These are phyloP conservation scores for Pica pica DNA, from an alignment of 2,113 vertebrate species.

Conservation along the genomic window DNA sequence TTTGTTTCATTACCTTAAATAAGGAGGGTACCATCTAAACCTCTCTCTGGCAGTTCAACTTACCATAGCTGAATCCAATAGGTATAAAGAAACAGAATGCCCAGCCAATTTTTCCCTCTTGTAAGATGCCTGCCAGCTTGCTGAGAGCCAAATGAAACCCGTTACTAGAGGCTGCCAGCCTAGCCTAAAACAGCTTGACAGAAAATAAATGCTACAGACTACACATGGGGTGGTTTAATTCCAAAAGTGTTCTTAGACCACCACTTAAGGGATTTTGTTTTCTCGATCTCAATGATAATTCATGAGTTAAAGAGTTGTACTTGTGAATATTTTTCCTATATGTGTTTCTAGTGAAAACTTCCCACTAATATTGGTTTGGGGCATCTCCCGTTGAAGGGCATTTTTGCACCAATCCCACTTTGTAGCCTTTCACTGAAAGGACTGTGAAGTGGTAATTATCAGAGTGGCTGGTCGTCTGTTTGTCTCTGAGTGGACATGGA, in stretches of 20 bases:
- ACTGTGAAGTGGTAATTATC: background rate
- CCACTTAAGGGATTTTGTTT: background rate
- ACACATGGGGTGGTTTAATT: background rate
- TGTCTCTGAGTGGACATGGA: background rate
- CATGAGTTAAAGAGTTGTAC: background rate
- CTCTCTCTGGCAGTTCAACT: background rate
- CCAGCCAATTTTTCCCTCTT: background rate
- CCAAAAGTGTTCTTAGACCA: background rate
- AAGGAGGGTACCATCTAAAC: background rate
- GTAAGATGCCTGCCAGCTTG: background rate
- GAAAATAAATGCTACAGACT: conserved; percentile 6
- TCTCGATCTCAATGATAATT: background rate
- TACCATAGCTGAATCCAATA: background rate
- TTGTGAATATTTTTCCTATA: background rate
- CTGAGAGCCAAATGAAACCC: background rate
- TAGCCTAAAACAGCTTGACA: background rate
- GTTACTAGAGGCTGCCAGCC: background rate
- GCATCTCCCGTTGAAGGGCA: background rate
- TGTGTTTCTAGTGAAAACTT: background rate
- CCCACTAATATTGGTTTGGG: background rate
- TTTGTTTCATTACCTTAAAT: background rate
- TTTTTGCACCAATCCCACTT: background rate
- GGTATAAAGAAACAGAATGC: background rate
- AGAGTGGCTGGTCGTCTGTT: background rate
- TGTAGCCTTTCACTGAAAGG: background rate